Evolutionary conservation across 1,140 invertebrate species (phyloP), one percentile per base, ranked within the genome.

Genomic region (Drosophila melanica): DNA sequence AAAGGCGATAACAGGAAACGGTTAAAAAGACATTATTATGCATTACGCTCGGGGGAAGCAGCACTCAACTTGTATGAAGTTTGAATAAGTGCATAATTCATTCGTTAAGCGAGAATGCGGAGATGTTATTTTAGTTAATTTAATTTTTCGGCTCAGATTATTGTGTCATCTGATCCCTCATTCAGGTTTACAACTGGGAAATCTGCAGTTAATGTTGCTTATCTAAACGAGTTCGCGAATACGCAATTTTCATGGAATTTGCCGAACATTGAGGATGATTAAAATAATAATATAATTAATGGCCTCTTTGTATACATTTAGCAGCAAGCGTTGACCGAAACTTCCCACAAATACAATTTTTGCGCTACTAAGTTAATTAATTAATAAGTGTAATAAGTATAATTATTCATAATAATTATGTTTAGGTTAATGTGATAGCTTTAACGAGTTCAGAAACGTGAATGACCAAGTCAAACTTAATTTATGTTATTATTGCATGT

Each of bases 1-100:
- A 60, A 84, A 79, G 44, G 53, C 23, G 57, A 68, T 30, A 87
- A 70, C 57, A 76, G 71, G 68, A 76, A 81, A 62, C 57, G 54
- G 58, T 79, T 66, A 76, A 64, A 71, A 7, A 71, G 54, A 51
- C 70, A 53, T 53, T 23, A 50, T 63, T 63, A 63, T 35, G 41
- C 50, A 63, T 58, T 47, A 39, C 33, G 8, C 9, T n/a, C 10
- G 16, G 27, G 30, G 54, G 45, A 58, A 58, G 20, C 42, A 48
- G 18, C 23, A 55, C 42, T 33, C 44, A 45, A 50, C 9, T 50
- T 59, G 44, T 41, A 50, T 41, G n/a, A 35, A 57, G 11, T 50
- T 33, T 30, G 11, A 65, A 45, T 27, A 11, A 55, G 44, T 65
- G 51, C 39, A 47, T 45, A 55, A 53, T 48, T 14, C 14, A 50